Conservation (phyloP, 37 sponge, comb jelly and placozoan species). For the Cliona cf. orientalis region DNA sequence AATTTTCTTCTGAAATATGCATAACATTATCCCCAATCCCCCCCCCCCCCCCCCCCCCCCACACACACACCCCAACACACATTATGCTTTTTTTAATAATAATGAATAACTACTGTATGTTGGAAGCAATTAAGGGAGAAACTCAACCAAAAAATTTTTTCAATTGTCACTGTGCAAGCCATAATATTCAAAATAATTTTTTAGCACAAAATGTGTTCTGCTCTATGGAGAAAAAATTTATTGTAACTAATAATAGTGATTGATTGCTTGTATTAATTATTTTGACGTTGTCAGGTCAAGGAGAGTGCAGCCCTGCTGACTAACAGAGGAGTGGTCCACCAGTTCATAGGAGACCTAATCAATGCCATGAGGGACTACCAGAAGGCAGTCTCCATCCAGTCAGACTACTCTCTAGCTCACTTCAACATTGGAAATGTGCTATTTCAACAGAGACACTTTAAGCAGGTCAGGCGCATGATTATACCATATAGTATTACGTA, state of each 20-base stretch:
- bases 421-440: slow-evolving; percentile 94
- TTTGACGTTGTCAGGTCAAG: slow-evolving; percentile 15
- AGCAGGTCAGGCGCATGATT: slow-evolving; percentile 28
- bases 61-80: not conserved
- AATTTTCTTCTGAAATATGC: not conserved
- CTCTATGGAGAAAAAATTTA: too few species aligned
- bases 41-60: not conserved
- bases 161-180: too few species aligned
- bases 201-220: too few species aligned
- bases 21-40: not conserved
- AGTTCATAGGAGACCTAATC: slow-evolving; percentile 74
- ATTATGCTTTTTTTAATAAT: too few species aligned
- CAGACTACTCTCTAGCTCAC: slow-evolving; percentile 76
- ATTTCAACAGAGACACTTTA: slow-evolving; percentile 73
- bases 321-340: slow-evolving; percentile 85
- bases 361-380: slow-evolving; percentile 87
- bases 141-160: not conserved
- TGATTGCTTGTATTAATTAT: too few species aligned
- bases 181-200: too few species aligned
- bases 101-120: too few species aligned
- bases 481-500: not conserved
- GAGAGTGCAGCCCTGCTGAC: slow-evolving; percentile 61
- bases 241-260: too few species aligned
- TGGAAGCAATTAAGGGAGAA: not conserved
- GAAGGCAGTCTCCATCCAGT: slow-evolving; percentile 72